Percentiles rank a stretch among this genome's conserved stretches.
These are phyloP conservation scores for Netelia inedita DNA, from an alignment of 2,888 invertebrate genomes.

Conservation along the genomic window DNA sequence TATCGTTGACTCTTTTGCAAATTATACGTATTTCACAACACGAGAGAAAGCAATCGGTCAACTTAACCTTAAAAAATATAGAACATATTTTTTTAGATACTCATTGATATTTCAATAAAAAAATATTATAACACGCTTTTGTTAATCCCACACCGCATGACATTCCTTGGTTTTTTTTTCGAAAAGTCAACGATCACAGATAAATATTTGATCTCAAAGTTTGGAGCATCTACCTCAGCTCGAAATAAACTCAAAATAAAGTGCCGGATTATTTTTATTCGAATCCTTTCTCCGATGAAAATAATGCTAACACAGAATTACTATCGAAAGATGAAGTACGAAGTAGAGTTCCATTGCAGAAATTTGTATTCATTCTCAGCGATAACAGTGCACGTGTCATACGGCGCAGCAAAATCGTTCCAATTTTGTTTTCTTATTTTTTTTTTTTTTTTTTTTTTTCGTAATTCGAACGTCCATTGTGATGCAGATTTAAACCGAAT, in stretches of 20 bases:
- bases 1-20: too few species aligned
- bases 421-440: background rate
- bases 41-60: background rate
- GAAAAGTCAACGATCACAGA: background rate
- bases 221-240: background rate
- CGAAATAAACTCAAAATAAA: background rate
- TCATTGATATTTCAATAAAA: background rate
- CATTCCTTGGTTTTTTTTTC: background rate
- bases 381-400: background rate
- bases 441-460: background rate
- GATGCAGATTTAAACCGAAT: background rate
- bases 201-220: background rate
- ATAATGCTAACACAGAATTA: slow-evolving; percentile 47
- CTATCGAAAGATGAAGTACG: slow-evolving; percentile 12
- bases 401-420: background rate
- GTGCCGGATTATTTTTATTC: slow-evolving; percentile 43
- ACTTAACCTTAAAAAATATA: slow-evolving; percentile 5
- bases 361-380: slow-evolving; percentile 13
- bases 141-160: background rate
- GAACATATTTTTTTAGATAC: background rate
- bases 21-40: too few species aligned
- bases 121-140: background rate
- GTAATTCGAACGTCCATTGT: background rate
- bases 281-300: slow-evolving; percentile 39
- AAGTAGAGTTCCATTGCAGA: background rate